Percentiles rank a stretch among this genome's conserved stretches.
Evolutionary conservation across 2,888 invertebrate species (phyloP).

Genomic region (Ophonus ardosiacus): DNA sequence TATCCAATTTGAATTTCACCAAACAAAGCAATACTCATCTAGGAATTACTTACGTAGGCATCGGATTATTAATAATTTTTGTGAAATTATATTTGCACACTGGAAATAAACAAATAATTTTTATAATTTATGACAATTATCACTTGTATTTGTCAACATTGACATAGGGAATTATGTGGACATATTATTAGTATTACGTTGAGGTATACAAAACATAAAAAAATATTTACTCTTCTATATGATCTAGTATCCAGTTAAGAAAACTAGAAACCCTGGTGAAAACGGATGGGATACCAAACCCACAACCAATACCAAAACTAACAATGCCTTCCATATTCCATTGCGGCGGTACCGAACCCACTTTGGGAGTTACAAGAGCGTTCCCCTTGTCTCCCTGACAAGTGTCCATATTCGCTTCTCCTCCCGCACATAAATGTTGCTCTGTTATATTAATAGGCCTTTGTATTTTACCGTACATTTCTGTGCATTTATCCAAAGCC

Average conservation of each 20-base stretch:
- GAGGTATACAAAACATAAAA: no score
- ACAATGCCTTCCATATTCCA: conserved; percentile 76
- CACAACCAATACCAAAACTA: conserved; percentile 76
- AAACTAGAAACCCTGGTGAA: conserved; percentile 77
- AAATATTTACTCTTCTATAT: neutral
- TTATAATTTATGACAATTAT: no score
- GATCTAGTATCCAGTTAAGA: conserved; percentile 50
- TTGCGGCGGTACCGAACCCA: conserved; percentile 69
- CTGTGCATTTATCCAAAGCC: neutral
- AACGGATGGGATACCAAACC: conserved; percentile 77
- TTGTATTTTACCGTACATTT: neutral
- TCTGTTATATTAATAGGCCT: no score
- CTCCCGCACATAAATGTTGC: conserved; percentile 72
- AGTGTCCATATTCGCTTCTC: conserved; percentile 64
- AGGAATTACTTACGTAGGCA: no score
- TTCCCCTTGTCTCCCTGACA: conserved; percentile 63
- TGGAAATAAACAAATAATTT: no score
- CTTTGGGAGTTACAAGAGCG: conserved; percentile 33
- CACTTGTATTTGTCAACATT: no score
- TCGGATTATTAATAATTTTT: no score
- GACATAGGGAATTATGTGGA: no score
- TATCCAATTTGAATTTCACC: no score
- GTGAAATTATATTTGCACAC: no score
- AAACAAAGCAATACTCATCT: no score
- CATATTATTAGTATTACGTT: no score